A percentile compares a stretch with the other conserved stretches of the same genome.
phyloP scores from a whole-genome alignment of 2,888 invertebrate species.

The Coenonympha arcania region DNA sequence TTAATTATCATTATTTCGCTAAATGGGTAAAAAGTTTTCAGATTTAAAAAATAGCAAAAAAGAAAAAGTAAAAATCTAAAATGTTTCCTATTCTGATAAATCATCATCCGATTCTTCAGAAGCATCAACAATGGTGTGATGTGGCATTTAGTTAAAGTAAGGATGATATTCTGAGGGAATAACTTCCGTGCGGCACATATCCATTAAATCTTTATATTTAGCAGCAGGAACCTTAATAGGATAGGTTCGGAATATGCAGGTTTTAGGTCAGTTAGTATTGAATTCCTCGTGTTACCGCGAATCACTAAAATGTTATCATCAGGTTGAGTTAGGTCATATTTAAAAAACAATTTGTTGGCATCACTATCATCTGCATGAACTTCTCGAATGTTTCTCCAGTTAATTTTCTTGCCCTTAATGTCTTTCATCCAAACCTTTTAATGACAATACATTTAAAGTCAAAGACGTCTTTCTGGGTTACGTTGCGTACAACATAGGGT shows the following conservation, averaged over 20 bases:
- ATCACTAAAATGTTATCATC: background rate
- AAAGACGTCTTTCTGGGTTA: background rate
- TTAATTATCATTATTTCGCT: too few species aligned
- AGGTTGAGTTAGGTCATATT: background rate
- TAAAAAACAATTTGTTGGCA: background rate
- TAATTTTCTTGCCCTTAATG: background rate
- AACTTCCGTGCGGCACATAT: too few species aligned
- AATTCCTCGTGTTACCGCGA: background rate
- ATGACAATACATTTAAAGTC: background rate
- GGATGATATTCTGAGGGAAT: too few species aligned
- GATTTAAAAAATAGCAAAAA: too few species aligned
- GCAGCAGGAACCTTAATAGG: too few species aligned
- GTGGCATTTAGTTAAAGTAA: too few species aligned
- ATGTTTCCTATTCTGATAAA: background rate
- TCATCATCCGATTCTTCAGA: too few species aligned
- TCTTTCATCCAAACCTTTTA: background rate
- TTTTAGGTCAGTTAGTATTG: too few species aligned
- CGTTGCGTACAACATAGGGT: constrained; percentile 19
- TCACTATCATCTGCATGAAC: background rate
- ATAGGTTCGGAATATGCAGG: too few species aligned
- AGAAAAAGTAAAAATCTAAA: background rate
- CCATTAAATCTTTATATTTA: too few species aligned
- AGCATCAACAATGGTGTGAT: too few species aligned
- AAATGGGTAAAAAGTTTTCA: too few species aligned
- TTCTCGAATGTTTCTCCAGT: background rate